Evolutionary conservation across 35 echinoderm and acorn worm genomes (phyloP).

Genomic region (Strongylocentrotus purpuratus): DNA sequence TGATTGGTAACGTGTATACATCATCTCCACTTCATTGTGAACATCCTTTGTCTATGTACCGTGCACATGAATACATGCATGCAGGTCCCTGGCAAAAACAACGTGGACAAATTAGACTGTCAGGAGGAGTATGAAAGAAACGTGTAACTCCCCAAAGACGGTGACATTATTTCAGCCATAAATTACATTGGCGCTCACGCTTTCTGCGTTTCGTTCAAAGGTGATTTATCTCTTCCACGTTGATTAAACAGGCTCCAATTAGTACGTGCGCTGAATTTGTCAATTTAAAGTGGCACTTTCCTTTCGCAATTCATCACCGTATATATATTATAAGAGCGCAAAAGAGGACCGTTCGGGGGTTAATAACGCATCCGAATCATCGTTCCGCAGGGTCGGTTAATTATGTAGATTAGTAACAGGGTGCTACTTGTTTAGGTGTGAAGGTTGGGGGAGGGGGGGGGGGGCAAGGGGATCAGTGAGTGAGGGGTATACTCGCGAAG

Average conservation of each 20-base stretch:
- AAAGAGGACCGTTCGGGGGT: neutral
- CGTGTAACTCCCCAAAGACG: neutral
- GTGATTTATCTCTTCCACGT: neutral
- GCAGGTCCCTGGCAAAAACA: neutral
- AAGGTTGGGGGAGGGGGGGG: neutral
- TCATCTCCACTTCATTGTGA: neutral
- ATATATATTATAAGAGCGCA: neutral
- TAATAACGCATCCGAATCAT: neutral
- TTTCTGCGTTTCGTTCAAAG: conserved; percentile 3
- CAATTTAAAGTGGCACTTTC: conserved; percentile 17
- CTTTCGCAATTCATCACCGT: neutral
- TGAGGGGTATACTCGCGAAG: neutral
- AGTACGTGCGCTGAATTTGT: neutral
- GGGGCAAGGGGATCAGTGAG: neutral
- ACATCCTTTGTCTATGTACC: neutral
- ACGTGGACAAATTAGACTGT: neutral
- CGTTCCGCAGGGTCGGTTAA: neutral
- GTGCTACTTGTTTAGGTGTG: neutral
- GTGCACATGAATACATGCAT: neutral
- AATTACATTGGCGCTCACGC: neutral
- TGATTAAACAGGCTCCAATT: neutral
- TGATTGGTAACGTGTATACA: neutral
- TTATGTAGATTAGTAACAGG: neutral
- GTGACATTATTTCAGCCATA: neutral
- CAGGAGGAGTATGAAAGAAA: neutral